A percentile compares a stretch with the other conserved stretches of the same genome.
These are phyloP conservation scores for Magallana nippona DNA, from an alignment of 2,888 invertebrate genomes.

Conservation along the genomic window DNA sequence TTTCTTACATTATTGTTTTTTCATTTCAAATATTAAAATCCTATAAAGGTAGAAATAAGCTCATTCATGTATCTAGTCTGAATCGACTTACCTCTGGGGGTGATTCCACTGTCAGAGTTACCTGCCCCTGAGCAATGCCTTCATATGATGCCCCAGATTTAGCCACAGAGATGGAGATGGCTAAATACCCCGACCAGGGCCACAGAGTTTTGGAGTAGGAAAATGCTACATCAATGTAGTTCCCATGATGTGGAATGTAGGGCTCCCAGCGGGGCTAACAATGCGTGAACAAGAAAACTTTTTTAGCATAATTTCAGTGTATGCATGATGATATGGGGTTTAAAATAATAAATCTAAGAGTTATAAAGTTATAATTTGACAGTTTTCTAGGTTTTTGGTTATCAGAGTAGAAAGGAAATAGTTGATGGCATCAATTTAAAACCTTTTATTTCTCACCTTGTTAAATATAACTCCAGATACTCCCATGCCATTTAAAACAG, in stretches of 20 bases:
- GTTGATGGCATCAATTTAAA: background rate
- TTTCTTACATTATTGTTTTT: background rate
- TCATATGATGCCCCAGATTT: slow-evolving; percentile 86
- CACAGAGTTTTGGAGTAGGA: slow-evolving; percentile 90
- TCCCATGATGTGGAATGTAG: slow-evolving; percentile 89
- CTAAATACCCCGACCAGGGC: slow-evolving; percentile 99
- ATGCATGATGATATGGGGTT: too few species aligned
- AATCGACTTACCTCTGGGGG: slow-evolving; percentile 82
- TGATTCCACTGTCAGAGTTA: slow-evolving; percentile 88
- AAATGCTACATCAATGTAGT: slow-evolving; percentile 88
- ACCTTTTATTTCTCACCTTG: slow-evolving; percentile 76
- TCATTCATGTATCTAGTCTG: too few species aligned
- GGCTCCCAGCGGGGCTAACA: slow-evolving; percentile 90
- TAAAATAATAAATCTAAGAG: background rate
- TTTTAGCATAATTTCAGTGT: background rate
- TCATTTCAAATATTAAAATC: background rate
- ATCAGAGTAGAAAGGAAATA: too few species aligned
- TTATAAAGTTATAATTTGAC: too few species aligned
- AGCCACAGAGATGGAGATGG: slow-evolving; percentile 87
- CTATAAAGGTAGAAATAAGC: too few species aligned
- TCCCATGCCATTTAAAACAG: slow-evolving; percentile 95
- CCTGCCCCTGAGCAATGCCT: slow-evolving; percentile 87
- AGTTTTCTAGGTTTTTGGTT: too few species aligned
- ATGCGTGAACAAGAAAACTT: slow-evolving; percentile 37
- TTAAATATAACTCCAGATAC: slow-evolving; percentile 90